Conservation (phyloP, 2,797 vertebrate genomes). For the Anas flavirostris region DNA sequence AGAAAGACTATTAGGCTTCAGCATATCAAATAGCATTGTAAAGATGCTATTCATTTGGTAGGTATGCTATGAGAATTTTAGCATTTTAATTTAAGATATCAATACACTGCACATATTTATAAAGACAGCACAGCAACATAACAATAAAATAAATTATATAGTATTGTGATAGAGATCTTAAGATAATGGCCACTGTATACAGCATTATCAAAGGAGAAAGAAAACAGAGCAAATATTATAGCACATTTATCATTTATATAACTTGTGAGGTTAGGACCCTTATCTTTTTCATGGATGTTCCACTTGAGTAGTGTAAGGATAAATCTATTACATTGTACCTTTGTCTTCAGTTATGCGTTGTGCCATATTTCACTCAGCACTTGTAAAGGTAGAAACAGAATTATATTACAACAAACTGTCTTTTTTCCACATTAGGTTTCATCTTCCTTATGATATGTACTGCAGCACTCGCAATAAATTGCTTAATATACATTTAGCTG, state of each 20-base stretch:
- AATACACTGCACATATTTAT: slow-evolving; percentile 28
- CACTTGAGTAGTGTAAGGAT: slow-evolving; percentile 48
- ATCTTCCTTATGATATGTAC: neutral
- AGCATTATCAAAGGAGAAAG: slow-evolving; percentile 18
- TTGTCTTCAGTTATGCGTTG: slow-evolving; percentile 18
- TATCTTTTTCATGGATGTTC: slow-evolving; percentile 46
- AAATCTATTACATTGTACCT: slow-evolving; percentile 30
- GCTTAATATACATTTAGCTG: neutral
- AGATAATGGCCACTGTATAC: neutral
- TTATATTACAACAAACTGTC: neutral
- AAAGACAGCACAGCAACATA: neutral
- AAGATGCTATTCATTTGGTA: slow-evolving; percentile 22
- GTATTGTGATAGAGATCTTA: neutral
- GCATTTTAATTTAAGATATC: slow-evolving; percentile 23
- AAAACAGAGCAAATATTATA: neutral
- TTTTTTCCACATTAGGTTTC: neutral
- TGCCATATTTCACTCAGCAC: slow-evolving; percentile 9
- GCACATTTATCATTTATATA: slow-evolving; percentile 62
- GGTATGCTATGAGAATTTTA: neutral
- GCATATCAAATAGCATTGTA: neutral
- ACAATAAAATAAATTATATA: neutral
- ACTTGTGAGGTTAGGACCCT: slow-evolving; percentile 36
- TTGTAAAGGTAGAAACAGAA: slow-evolving; percentile 8
- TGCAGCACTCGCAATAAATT: neutral
- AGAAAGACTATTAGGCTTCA: slow-evolving; percentile 37